phyloP scores from a whole-genome alignment of 2,797 vertebrate genomes.

The Steatocranus sp. region DNA sequence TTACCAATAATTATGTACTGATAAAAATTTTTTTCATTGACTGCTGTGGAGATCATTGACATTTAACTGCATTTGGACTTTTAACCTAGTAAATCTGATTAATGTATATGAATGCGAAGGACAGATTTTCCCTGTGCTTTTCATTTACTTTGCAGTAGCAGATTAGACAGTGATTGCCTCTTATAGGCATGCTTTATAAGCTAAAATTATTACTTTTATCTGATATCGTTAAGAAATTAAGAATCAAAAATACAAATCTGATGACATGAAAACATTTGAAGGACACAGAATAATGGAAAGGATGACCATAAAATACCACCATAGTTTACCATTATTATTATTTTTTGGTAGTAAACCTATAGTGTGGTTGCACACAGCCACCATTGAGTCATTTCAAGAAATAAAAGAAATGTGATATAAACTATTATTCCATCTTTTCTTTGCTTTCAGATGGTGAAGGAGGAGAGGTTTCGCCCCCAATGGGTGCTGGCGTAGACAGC shows the following conservation, averaged over 20 bases:
- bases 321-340: not conserved
- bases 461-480: constrained; percentile 94
- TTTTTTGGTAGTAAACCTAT: not conserved
- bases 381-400: not conserved
- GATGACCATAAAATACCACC: not conserved
- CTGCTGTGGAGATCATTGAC: not conserved
- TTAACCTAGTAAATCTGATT: not conserved
- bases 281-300: not conserved
- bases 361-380: not conserved
- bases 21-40: not conserved
- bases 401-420: not conserved
- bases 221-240: not conserved
- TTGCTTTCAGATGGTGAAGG: constrained; percentile 88
- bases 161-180: not conserved
- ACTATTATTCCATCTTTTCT: not conserved
- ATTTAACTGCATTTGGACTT: not conserved
- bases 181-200: not conserved
- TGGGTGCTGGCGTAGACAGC: constrained; percentile 96
- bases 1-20: not conserved
- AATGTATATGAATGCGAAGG: not conserved
- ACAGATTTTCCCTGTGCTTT: not conserved
- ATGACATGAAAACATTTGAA: not conserved
- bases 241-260: not conserved
- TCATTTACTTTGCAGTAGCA: not conserved
- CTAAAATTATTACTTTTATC: not conserved